Evolutionary conservation across 2,888 invertebrate genomes (phyloP), one percentile per base, ranked within the genome.

Genomic region (Yponomeuta evonymella): DNA sequence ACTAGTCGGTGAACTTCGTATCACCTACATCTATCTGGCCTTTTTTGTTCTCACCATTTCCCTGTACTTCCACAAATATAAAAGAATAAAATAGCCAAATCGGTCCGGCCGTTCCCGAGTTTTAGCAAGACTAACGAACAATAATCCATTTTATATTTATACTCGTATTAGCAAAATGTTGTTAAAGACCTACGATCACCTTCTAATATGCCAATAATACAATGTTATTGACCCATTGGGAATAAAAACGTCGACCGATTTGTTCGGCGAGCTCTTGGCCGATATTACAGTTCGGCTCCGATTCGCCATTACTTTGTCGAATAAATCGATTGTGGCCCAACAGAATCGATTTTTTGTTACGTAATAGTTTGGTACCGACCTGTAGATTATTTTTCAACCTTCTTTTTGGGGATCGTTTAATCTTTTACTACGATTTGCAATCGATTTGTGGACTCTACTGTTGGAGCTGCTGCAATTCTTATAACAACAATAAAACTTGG

Each of bases 181-280:
- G 43, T 43, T 8, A 43, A 43, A 43, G 8, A 43, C 8, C 43
- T 43, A 43, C 43, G 1, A 43, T 58, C 4, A 15, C 3, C 51
- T 6, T 15, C 15, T 12, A 6, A 15, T 58, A 58, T 58, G 1
- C 51, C 43, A 8, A 58, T 2, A 12, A 15, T 15, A 58, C 15
- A 58, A 58, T 58, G 71, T 71, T 75, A 72, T 73, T 75, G 74
- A 75, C 76, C 79, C 75, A 73, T 74, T 76, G 78, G 75, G 72
- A 76, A 82, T 75, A 73, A 76, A 81, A 75, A 71, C 83, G 74
- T 79, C 75, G 83, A 70, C 82, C 86, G 84, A 86, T 87, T 87
- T 76, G 84, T 80, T 65, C n/a, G 29, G 65, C 79, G 82, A 80
- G 83, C 84, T 81, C 82, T 86, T 84, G 86, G 80, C 83, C 84